Base-by-base conservation (phyloP, 2,888 invertebrate genomes). In the Phortica okadai region DNA sequence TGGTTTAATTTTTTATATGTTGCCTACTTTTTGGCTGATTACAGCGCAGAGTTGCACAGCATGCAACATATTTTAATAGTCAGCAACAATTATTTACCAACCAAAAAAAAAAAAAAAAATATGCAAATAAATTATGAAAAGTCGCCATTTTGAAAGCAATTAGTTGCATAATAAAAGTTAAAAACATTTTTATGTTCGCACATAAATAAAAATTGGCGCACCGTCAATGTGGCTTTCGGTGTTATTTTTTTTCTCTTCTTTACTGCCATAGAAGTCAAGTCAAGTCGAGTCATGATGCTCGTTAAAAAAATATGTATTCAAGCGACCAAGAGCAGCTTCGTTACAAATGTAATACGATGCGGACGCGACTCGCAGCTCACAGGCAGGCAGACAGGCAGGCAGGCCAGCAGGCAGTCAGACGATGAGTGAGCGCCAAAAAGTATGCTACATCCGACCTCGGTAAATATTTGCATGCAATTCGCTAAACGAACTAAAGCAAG, bases 401-500 rank as follows among this genome's bases (percentile, higher is more conserved):
- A 21, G 21, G 21, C 21, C 21, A 21, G 21, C 21, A 21, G 21
- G 21, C 33, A 33, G 33, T 2, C 33, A 33, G 33, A 33, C 33
- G 33, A 33, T 5, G 33, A 33, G 33, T 5, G 33, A 33, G 33
- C 59, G 16, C 59, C n/a, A 16, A 59, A 59, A 66, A 66, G 66
- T 66, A 66, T 66, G 66, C 66, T 33, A 66, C 5, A 21, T 8
- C 67, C 81, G 80, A 84, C 84, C 86, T 83, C 82, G 81, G 85
- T 84, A 83, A 83, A 85, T 80, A 86, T 85, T 62, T 25, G 62
- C 62, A 25, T 62, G 62, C 25, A 62, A 62, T 62, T 62, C 62
- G 62, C 25, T 85, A 78, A 82, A 80, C 78, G 82, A 83, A 84
- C 83, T 85, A 82, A 79, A 79, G 80, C 82, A 83, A 86, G 80